Evolutionary conservation across 2,113 vertebrate genomes (phyloP), one percentile per base, ranked within the genome.

Genomic region (Ancistrus triradiatus): DNA sequence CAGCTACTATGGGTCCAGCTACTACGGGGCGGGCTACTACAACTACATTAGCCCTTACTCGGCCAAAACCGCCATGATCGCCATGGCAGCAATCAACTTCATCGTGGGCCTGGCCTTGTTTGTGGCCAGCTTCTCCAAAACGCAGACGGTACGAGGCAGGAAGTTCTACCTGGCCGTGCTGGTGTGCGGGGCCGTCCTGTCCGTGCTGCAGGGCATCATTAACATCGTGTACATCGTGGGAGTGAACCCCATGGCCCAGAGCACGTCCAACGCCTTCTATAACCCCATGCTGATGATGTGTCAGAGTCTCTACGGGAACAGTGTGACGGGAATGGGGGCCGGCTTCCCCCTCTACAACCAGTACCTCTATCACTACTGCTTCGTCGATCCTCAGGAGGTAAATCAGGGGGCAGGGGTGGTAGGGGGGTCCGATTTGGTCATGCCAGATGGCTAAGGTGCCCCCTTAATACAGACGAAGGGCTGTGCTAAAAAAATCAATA

Each of bases 281-380:
- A 90, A 81, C 57, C 88, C 83, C 9, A 91, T 93, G 73, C 68
- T 93, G 11, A 66, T 91, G 77, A 81, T 90, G 86, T 94, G 92
- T 65, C 90, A 79, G 84, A 90, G 76, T 63, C 48, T 91, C 7
- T 92, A 93, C 38, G 69, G 83, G 57, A 81, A 69, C 63, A 67
- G 79, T 40, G 81, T 86, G 67, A 77, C 80, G 0, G 82, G 85
- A 58, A 84, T 82, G 81, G 87, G 84, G 17, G 73, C 76, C 37
- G 77, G 85, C 10, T 86, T 90, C 66, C 80, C 84, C 24, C 67
- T 85, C 1, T 83, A 87, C 65, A 93, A 91, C 85, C 91, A 93
- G 83, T 95, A 95, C 69, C 81, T 95, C 31, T 92, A 94, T 82
- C 93, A 95, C 78, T 95, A 95, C 86, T 95, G 93, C 81, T 91